Conservation (phyloP, 2,888 invertebrate species). For the Idaea dimidiata region DNA sequence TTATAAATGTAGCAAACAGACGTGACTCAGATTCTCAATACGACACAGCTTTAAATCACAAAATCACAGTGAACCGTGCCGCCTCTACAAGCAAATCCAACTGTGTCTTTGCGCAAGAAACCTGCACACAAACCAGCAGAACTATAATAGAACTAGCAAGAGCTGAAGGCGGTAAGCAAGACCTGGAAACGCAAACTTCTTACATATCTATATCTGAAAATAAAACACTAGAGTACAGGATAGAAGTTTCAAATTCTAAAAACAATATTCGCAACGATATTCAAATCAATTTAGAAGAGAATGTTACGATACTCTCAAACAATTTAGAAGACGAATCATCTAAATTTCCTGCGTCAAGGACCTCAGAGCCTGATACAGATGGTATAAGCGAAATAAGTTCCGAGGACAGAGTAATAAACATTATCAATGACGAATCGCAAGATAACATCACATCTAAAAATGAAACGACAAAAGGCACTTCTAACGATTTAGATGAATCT, state of each 20-base stretch:
- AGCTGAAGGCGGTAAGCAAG: slow-evolving; percentile 43
- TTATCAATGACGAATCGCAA: slow-evolving; percentile 41
- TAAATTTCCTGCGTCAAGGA: slow-evolving; percentile 42
- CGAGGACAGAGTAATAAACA: slow-evolving; percentile 34
- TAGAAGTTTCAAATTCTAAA: slow-evolving; percentile 38
- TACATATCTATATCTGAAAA: slow-evolving; percentile 58
- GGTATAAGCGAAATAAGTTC: slow-evolving; percentile 35
- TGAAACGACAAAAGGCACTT: slow-evolving; percentile 27
- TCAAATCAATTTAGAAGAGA: slow-evolving; percentile 15
- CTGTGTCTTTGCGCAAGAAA: slow-evolving; percentile 55
- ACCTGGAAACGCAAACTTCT: slow-evolving; percentile 68
- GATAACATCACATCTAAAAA: slow-evolving; percentile 32
- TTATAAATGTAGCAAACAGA: slow-evolving; percentile 32
- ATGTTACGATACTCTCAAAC: slow-evolving; percentile 17
- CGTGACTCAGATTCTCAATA: slow-evolving; percentile 19
- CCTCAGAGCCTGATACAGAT: slow-evolving; percentile 29
- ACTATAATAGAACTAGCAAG: slow-evolving; percentile 77
- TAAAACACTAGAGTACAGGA: slow-evolving; percentile 52
- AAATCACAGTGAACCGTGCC: slow-evolving; percentile 28
- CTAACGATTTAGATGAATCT: slow-evolving; percentile 36
- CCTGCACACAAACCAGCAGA: slow-evolving; percentile 80
- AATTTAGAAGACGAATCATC: slow-evolving; percentile 50
- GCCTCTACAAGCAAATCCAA: slow-evolving; percentile 37
- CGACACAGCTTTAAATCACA: slow-evolving; percentile 23
- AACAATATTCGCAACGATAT: slow-evolving; percentile 7